Evolutionary conservation across 2,113 vertebrate species (phyloP), one percentile per base, ranked within the genome.

Genomic region (Morone chrysops): DNA sequence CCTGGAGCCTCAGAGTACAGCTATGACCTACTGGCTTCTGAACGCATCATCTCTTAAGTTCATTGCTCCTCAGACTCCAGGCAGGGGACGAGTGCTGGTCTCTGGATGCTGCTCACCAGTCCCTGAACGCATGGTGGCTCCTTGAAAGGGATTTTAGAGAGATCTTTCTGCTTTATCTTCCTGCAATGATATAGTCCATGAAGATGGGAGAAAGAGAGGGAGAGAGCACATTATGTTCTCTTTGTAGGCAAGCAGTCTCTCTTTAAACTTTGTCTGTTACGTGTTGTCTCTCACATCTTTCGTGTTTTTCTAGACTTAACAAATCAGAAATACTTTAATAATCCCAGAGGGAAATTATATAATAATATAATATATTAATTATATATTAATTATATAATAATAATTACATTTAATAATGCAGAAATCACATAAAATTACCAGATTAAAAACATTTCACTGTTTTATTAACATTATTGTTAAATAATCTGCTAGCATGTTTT

Each of bases 21-120:
- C 51, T 59, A 80, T 91, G 91, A 92, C 90, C 91, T 78, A 56
- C 81, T 83, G 92, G 86, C 86, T 87, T 81, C 71, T 90, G 82
- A 88, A 78, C 31, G 41, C 83, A 78, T 75, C 75, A 76, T 54
- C 78, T 81, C 84, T 41, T 87, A 76, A 88, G 81, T 85, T 85
- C 56, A 17, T 66, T 73, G 81, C 78, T 90, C 85, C 80, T 87
- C 85, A 75, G 80, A 86, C 77, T 86, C 48, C 1, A 68, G 71
- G 82, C 72, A 56, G 88, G 81, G 83, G 88, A 89, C 75, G 75
- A 70, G 79, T 13, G 65, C 72, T 66, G 47, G 81, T 89, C 85
- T 83, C 79, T 69, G 85, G 82, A 62, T 88, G 83, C 80, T 62
- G 81, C 81, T 73, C 54, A 17, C 50, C 10, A 36, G 70, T 88